These are phyloP conservation scores for Pachyseris speciosa DNA, from an alignment of 64 coral and sea anemone genomes.

Conservation along the genomic window DNA sequence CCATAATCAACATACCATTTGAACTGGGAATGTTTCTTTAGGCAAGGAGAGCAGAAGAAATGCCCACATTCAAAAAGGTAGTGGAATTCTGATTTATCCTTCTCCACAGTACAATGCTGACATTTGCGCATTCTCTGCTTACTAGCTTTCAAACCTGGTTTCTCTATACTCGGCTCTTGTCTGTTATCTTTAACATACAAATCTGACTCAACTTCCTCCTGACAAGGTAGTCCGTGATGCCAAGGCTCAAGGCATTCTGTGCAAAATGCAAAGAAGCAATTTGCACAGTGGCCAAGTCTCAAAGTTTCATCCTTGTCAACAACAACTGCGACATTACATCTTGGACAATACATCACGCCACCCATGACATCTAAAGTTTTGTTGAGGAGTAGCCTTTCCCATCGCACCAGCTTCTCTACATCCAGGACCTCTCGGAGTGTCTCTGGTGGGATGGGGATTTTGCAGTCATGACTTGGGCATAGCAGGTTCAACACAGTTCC, in stretches of 20 bases:
- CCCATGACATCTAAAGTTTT: constrained; percentile 89
- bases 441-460: constrained; percentile 57
- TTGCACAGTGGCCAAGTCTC: constrained; percentile 84
- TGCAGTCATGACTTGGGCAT: constrained; percentile 83
- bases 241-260: constrained; percentile 84
- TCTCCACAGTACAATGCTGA: no score
- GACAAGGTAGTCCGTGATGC: constrained; percentile 75
- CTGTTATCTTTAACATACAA: background rate
- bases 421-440: constrained; percentile 77
- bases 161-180: constrained; percentile 55
- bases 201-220: constrained; percentile 40
- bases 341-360: constrained; percentile 89
- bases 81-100: no score
- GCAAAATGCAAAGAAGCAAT: constrained; percentile 90
- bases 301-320: constrained; percentile 83
- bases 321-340: constrained; percentile 85
- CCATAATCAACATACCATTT: no score
- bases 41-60: no score
- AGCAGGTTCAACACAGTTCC: constrained; percentile 77
- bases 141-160: no score
- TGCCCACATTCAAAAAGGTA: no score
- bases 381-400: constrained; percentile 76
- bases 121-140: no score
- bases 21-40: no score
- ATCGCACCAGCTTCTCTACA: constrained; percentile 67